Evolutionary conservation across 2,113 vertebrate species (phyloP).

Genomic region (Brachypodius melanocephalos): DNA sequence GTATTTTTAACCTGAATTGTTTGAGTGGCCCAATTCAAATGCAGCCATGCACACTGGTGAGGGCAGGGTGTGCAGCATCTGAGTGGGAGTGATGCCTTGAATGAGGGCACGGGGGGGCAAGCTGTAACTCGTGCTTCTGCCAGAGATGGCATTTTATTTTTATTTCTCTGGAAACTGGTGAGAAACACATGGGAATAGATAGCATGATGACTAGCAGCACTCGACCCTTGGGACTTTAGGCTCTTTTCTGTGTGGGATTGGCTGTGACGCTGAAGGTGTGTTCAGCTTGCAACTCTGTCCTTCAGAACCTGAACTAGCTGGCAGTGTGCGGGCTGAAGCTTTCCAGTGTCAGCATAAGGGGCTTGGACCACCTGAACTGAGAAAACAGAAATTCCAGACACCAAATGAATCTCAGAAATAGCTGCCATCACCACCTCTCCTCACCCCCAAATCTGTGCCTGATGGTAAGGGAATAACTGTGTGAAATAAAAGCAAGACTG

Average conservation of each 20-base stretch:
- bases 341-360: neutral
- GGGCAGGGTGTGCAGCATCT: neutral
- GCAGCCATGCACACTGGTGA: fast-evolving
- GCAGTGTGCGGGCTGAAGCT: neutral
- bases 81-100: neutral
- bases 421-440: neutral
- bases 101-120: fast-evolving
- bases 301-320: neutral
- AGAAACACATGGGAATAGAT: neutral
- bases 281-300: neutral
- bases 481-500: neutral
- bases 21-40: neutral
- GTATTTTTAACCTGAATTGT: neutral
- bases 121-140: neutral
- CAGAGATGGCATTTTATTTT: neutral
- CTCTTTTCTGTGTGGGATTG: neutral
- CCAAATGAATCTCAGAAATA: neutral
- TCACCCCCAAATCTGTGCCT: neutral
- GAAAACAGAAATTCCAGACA: neutral
- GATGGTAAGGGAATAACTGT: neutral
- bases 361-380: neutral
- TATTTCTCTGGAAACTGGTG: neutral
- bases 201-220: neutral
- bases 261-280: neutral
- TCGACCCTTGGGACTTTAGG: neutral